These are phyloP conservation scores for Oncopodura yosiiana DNA, from an alignment of 1,140 invertebrate genomes.

Conservation along the genomic window DNA sequence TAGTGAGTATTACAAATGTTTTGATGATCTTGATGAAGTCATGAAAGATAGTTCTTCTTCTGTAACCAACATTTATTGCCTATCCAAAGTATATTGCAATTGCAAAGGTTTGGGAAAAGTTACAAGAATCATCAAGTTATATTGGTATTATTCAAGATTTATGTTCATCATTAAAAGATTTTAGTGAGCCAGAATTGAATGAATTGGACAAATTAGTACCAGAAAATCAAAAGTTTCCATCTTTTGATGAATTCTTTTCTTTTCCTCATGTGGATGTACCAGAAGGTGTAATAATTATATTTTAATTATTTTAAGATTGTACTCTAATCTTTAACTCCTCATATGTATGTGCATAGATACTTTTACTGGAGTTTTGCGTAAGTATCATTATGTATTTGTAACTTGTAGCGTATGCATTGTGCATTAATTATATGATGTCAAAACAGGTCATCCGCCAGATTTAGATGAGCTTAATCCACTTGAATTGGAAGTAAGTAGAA, in stretches of 20 bases:
- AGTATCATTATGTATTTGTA: too few relatives aligned
- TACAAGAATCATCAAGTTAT: slow-evolving; percentile 53
- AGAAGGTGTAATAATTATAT: too few relatives aligned
- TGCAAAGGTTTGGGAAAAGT: slow-evolving; percentile 50
- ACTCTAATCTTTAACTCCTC: too few relatives aligned
- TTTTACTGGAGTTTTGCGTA: too few relatives aligned
- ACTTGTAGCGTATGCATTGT: slow-evolving; percentile 3
- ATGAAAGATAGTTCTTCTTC: not conserved
- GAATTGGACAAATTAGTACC: slow-evolving; percentile 9
- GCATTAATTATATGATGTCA: not conserved
- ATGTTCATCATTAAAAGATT: slow-evolving; percentile 45
- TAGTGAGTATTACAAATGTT: not conserved
- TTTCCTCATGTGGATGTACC: slow-evolving; percentile 37
- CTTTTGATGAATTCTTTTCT: slow-evolving; percentile 37
- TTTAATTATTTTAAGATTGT: too few relatives aligned
- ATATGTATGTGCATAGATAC: too few relatives aligned
- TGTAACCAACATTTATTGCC: slow-evolving; percentile 21
- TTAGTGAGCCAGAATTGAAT: slow-evolving; percentile 16
- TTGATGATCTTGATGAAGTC: slow-evolving; percentile 11
- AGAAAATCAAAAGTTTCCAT: not conserved
- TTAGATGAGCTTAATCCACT: slow-evolving; percentile 8
- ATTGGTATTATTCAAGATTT: slow-evolving; percentile 48
- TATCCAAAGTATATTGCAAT: slow-evolving; percentile 55
- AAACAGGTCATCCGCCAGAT: slow-evolving; percentile 8
- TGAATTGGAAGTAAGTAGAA: slow-evolving; percentile 44